Evolutionary conservation across 2,113 vertebrate species (phyloP).

Genomic region (Rynchops niger): DNA sequence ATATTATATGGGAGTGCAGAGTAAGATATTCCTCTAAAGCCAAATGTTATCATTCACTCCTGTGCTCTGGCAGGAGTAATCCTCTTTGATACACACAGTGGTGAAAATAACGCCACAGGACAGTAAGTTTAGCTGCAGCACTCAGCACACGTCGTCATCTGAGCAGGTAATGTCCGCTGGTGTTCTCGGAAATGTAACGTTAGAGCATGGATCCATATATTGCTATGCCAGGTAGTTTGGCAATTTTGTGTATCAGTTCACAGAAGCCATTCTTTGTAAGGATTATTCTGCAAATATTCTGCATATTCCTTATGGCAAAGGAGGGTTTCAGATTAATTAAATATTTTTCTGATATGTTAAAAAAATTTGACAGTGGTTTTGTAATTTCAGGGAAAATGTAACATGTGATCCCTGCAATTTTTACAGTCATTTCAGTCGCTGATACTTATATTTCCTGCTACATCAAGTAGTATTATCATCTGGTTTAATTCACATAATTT

Average conservation of each 20-base stretch:
- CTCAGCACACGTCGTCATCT: neutral
- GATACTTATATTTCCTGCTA: neutral
- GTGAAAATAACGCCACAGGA: neutral
- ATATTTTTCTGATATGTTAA: neutral
- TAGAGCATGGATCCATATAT: neutral
- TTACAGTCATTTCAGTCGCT: neutral
- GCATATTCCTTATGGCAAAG: neutral
- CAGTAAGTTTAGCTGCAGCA: neutral
- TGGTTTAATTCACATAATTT: neutral
- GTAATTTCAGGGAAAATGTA: neutral
- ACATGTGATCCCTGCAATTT: neutral
- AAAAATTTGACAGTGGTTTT: neutral
- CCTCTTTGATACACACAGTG: neutral
- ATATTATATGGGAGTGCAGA: neutral
- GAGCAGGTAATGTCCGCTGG: neutral
- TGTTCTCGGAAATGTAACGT: neutral
- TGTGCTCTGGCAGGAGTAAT: neutral
- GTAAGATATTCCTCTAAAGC: neutral
- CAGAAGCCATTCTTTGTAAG: neutral
- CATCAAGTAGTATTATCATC: neutral
- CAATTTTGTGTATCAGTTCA: neutral
- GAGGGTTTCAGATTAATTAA: neutral
- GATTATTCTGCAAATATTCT: neutral
- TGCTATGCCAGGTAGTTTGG: neutral
- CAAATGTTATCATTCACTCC: neutral